Base-by-base conservation (phyloP, 1,140 invertebrate species). In the Leptestheria dahalacensis region DNA sequence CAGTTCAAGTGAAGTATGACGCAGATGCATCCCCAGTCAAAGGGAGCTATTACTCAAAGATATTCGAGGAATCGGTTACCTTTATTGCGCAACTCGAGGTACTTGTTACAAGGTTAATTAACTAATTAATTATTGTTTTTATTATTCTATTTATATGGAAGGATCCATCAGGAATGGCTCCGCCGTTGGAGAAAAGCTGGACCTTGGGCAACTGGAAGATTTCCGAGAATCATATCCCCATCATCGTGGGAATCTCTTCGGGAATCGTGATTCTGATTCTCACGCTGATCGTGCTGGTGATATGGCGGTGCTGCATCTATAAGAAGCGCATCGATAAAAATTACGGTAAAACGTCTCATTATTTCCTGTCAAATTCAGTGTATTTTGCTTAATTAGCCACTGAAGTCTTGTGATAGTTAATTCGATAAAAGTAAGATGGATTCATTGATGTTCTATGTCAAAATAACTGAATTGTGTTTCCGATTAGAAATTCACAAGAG, bases 221-320 rank as follows among this genome's bases (percentile, higher is more conserved):
- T 26, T 68, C 74, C 55, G 65, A 68, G 26, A 72, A 75, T 24
- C 71, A 77, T 59, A 65, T 77, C 54, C 75, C 77, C 4, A 64
- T 78, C 46, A 61, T 78, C 28, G 73, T 76, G 24, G 76, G 75
- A 23, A 70, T 74, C 12, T 74, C 76, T 60, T 73, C 71, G 59
- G 77, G 77, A 15, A 73, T 73, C 21, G 69, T 73, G 21, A 66
- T 78, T 11, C 68, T 78, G 9, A 65, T 77, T 54, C 68, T 76
- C 53, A 63, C 74, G 9, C 62, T 78, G 48, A 64, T 72, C 57
- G 73, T 72, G 4, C 67, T 72, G 28, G 63, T 78, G 26, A 63
- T 77, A 10, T 78, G 77, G 70, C 69, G 74, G 54, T 78, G 75
- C 64, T 78, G 77, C 66, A 68, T 74, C 59, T 70, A 72, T 67